These are phyloP conservation scores for Rhingia rostrata DNA, from an alignment of 2,888 invertebrate species.

Conservation along the genomic window DNA sequence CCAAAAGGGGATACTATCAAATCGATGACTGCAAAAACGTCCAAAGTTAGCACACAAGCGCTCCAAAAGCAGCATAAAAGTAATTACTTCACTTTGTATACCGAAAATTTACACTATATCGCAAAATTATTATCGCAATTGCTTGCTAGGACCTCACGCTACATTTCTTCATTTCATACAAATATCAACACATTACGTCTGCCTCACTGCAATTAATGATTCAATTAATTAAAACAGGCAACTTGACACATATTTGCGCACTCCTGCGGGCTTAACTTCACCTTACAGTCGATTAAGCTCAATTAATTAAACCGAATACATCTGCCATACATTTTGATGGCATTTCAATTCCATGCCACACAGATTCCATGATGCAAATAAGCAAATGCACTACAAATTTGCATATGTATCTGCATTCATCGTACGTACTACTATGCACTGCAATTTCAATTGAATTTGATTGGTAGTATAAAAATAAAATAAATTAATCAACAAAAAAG, in stretches of 20 bases:
- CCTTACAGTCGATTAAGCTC: conserved; percentile 64
- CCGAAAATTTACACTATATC: too few relatives aligned
- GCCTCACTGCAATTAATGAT: conserved; percentile 27
- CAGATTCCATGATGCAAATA: conserved; percentile 1
- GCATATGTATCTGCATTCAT: background rate
- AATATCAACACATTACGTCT: conserved; percentile 7
- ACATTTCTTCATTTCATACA: background rate
- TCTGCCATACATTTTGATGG: conserved; percentile 50
- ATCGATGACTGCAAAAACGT: too few relatives aligned
- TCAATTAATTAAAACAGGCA: conserved; percentile 41
- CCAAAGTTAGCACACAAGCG: too few relatives aligned
- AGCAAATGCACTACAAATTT: conserved; percentile 1
- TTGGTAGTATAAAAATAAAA: background rate
- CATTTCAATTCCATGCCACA: conserved; percentile 41
- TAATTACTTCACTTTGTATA: too few relatives aligned
- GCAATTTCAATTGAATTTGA: background rate
- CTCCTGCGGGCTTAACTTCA: conserved; percentile 50
- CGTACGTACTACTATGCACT: background rate
- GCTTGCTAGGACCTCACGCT: background rate
- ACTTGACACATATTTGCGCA: conserved; percentile 54
- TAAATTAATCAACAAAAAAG: conserved; percentile 9
- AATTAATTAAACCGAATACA: conserved; percentile 60
- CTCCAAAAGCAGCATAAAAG: too few relatives aligned
- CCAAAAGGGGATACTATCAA: too few relatives aligned
- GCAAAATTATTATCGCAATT: too few relatives aligned